Percentiles rank a stretch among this genome's conserved stretches.
phyloP scores from a whole-genome alignment of 2,888 invertebrate species.

The Ischnus inquisitorius region DNA sequence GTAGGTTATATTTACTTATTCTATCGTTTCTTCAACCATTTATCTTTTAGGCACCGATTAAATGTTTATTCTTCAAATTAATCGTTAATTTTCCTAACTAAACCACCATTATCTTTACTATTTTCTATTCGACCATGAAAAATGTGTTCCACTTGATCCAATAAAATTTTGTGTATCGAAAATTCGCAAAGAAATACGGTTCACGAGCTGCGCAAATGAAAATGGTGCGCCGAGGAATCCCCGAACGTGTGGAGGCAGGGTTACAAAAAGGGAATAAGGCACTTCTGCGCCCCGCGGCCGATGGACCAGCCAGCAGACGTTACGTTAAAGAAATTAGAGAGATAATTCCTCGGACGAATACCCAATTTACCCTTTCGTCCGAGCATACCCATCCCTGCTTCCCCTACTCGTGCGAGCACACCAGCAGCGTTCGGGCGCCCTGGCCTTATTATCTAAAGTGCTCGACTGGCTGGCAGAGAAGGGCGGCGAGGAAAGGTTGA shows the following conservation, averaged over 20 bases:
- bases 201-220: conserved; percentile 17
- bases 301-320: conserved; percentile 59
- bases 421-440: conserved; percentile 75
- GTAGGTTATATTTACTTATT: too few species aligned
- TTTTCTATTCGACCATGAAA: too few species aligned
- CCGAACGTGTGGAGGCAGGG: conserved; percentile 8
- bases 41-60: too few species aligned
- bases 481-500: conserved; percentile 68
- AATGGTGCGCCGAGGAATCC: conserved; percentile 12
- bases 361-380: conserved; percentile 85
- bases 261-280: conserved; percentile 36
- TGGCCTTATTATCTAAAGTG: conserved; percentile 86
- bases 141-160: too few species aligned
- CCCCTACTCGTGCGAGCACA: conserved; percentile 45
- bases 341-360: conserved; percentile 85
- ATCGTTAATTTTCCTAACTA: too few species aligned
- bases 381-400: conserved; percentile 69
- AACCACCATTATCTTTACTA: too few species aligned
- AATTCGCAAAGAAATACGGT: not conserved
- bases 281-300: conserved; percentile 35
- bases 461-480: conserved; percentile 78
- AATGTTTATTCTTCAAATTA: too few species aligned
- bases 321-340: conserved; percentile 89
- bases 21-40: too few species aligned
- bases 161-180: too few species aligned